Base-by-base conservation (phyloP, 30 jellyfish, hydroid and myxozoan genomes). In the Cassiopea xamachana region DNA sequence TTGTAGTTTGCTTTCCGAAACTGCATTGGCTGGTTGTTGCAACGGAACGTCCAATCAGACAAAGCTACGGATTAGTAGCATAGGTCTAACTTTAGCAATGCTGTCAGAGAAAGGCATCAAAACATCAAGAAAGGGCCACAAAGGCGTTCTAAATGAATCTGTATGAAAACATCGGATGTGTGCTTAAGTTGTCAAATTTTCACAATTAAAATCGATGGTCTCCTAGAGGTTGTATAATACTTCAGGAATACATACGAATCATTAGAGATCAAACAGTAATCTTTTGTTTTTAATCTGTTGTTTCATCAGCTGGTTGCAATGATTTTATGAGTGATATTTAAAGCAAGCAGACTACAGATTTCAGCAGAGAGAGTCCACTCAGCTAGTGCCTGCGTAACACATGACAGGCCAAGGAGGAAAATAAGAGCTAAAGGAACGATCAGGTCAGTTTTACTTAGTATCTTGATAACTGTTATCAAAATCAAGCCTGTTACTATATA, bases 251-350 rank as follows among this genome's bases (percentile, higher is more conserved):
- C 88, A 70, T 79, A 18, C 89, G 71, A 79, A 77, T 70, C 95
- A 88, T 45, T 46, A 70, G 48, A 69, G 17, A 70, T 74, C 85
- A 88, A 71, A 88, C 90, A 88, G 16, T 17, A 43, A 14, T 9
- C 51, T 19, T 12, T 71, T n/a, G 50, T 71, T 19, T 27, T 18
- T 18, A 69, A 70, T 50, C 50, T 79, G 60, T 27, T 88, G 89
- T 88, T 88, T 73, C 69, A 71, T 46, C 95, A 88, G 95, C 95
- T 88, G 88, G 80, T n/a, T 72, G n/a, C 86, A 79, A 79, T 79
- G 83, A 88, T 68, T 45, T 79, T 78, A 79, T 78, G 73, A 61
- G 79, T 55, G 95, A 74, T 79, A 77, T 86, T 88, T 78, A 79
- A 84, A 58, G 78, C 76, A 58, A 19, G 67, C 77, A 84, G 71